Conservation (phyloP, 2,113 vertebrate species). For the Dolichotis patagonum region DNA sequence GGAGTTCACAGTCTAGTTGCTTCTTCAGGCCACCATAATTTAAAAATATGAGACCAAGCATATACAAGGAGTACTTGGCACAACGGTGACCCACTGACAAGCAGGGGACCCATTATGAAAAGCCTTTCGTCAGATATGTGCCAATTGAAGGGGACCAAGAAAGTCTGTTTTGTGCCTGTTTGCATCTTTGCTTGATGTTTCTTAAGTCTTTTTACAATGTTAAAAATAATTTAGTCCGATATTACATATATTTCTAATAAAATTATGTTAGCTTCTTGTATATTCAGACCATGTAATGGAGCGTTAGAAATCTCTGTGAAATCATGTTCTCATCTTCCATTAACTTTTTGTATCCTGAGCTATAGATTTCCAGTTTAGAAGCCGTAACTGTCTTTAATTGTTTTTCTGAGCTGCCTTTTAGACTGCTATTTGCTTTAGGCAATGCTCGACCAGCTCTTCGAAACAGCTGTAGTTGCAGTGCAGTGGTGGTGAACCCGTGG, state of each 20-base stretch:
- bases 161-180: neutral
- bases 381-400: neutral
- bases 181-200: neutral
- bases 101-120: neutral
- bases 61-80: neutral
- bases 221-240: conserved; percentile 4
- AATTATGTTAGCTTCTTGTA: neutral
- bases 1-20: neutral
- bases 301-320: conserved; percentile 41
- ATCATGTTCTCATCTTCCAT: neutral
- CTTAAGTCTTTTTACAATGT: neutral
- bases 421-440: neutral
- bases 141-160: neutral
- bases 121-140: neutral
- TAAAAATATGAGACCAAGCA: neutral
- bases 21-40: neutral
- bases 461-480: neutral
- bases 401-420: conserved; percentile 22
- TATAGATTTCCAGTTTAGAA: neutral
- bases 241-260: neutral
- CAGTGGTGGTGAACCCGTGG: neutral
- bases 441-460: neutral
- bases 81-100: neutral
- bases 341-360: neutral
- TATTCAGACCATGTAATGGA: neutral